Conservation (phyloP, 1,140 invertebrate genomes). For the Diprion similis region DNA sequence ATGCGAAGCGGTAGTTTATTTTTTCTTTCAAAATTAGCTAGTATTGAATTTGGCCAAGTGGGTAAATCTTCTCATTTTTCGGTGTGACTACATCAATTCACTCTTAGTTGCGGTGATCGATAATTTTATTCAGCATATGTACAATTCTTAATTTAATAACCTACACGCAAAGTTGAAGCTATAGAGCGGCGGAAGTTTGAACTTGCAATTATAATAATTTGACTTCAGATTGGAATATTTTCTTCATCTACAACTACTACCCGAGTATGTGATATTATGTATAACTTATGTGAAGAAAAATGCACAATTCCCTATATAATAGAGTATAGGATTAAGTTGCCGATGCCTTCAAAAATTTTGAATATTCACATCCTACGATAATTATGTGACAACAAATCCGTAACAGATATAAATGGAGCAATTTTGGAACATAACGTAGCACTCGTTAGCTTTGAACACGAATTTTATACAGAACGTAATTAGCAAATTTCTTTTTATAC, state of each 20-base stretch:
- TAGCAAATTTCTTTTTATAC: background rate
- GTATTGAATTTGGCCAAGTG: too few relatives aligned
- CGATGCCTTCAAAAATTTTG: constrained; percentile 54
- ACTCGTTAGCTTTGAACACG: background rate
- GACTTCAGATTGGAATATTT: background rate
- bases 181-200: background rate
- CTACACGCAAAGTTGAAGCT: background rate
- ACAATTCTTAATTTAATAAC: background rate
- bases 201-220: constrained; percentile 1
- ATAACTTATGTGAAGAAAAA: constrained; percentile 1
- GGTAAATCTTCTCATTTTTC: too few relatives aligned
- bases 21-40: too few relatives aligned
- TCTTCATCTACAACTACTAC: constrained; percentile 1
- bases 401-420: too few relatives aligned
- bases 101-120: too few relatives aligned
- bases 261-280: background rate
- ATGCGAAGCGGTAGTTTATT: too few relatives aligned
- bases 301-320: background rate
- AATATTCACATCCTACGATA: constrained; percentile 26
- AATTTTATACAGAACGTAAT: background rate
- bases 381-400: constrained; percentile 29
- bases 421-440: too few relatives aligned
- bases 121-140: background rate
- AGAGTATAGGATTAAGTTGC: constrained; percentile 37
- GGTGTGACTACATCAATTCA: too few relatives aligned